A percentile compares a stretch with the other conserved stretches of the same genome.
Evolutionary conservation across 2,888 invertebrate genomes (phyloP).

Genomic region (Prosopocoilus inquinatus): DNA sequence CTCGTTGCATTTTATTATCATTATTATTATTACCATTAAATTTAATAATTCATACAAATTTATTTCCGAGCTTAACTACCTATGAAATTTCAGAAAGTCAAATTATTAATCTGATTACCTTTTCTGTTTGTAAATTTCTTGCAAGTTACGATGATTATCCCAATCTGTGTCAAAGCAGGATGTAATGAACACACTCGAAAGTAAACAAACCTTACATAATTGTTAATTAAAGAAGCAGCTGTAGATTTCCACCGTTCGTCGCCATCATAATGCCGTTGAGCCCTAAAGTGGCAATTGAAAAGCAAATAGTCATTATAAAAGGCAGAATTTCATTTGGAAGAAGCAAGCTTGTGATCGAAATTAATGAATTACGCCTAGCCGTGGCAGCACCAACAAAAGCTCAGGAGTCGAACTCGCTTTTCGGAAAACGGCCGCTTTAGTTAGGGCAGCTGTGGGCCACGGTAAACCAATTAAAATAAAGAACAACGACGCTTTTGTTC

Average conservation of each 20-base stretch:
- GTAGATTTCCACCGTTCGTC: constrained; percentile 9
- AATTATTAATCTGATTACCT: too few relatives aligned
- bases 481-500: constrained; percentile 38
- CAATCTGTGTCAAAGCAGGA: too few relatives aligned
- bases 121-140: too few relatives aligned
- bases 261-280: constrained; percentile 4
- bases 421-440: constrained; percentile 36
- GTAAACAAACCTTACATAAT: constrained; percentile 9
- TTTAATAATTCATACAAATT: too few relatives aligned
- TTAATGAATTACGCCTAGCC: constrained; percentile 40
- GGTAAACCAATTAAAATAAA: constrained; percentile 43
- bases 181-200: not conserved
- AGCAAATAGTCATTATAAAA: constrained; percentile 3
- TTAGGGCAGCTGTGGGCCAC: constrained; percentile 35
- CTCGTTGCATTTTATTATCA: too few relatives aligned
- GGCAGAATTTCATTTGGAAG: constrained; percentile 23
- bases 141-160: too few relatives aligned
- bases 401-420: constrained; percentile 26
- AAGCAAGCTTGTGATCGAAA: constrained; percentile 18
- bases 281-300: constrained; percentile 12
- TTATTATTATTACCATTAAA: too few relatives aligned
- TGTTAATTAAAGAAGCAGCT: constrained; percentile 16
- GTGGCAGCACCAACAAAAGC: constrained; percentile 29
- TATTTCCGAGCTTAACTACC: too few relatives aligned
- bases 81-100: too few relatives aligned